These are phyloP conservation scores for Eristalis pertinax DNA, from an alignment of 2,888 invertebrate genomes.

Conservation along the genomic window DNA sequence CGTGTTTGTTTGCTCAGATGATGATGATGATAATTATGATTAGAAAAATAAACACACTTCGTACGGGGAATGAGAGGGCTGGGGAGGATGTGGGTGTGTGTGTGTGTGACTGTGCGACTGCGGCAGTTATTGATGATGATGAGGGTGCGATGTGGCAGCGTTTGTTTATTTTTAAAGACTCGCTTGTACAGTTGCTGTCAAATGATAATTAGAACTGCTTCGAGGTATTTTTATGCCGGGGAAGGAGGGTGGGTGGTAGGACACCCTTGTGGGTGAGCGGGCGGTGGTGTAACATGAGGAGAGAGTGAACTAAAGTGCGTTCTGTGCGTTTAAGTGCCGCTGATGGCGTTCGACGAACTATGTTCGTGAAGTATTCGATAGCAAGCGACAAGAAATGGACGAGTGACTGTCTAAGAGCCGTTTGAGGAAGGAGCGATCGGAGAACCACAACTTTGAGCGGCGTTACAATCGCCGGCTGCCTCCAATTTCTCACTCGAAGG, in stretches of 20 bases:
- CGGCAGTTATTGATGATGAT: constrained; percentile 26
- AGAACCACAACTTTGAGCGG: no score
- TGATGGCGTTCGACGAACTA: neutral
- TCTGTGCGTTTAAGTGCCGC: neutral
- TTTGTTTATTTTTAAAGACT: constrained; percentile 63
- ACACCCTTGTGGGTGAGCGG: neutral
- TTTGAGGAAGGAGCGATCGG: no score
- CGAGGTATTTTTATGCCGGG: constrained; percentile 20
- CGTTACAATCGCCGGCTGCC: no score
- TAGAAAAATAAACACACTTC: constrained; percentile 58
- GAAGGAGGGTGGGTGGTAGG: neutral
- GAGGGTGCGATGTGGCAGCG: constrained; percentile 28
- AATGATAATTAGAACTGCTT: constrained; percentile 59
- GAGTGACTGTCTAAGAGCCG: neutral
- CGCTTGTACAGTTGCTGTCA: constrained; percentile 59
- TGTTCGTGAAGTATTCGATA: neutral
- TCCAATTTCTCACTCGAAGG: no score
- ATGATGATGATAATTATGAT: constrained; percentile 68
- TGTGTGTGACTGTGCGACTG: neutral
- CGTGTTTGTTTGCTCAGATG: constrained; percentile 60
- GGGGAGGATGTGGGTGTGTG: constrained; percentile 8
- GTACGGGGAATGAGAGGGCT: neutral
- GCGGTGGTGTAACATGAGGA: neutral
- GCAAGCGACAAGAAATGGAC: neutral
- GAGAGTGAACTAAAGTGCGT: neutral